Conservation (phyloP, 2,797 vertebrate genomes). For the Sebastes jordani region DNA sequence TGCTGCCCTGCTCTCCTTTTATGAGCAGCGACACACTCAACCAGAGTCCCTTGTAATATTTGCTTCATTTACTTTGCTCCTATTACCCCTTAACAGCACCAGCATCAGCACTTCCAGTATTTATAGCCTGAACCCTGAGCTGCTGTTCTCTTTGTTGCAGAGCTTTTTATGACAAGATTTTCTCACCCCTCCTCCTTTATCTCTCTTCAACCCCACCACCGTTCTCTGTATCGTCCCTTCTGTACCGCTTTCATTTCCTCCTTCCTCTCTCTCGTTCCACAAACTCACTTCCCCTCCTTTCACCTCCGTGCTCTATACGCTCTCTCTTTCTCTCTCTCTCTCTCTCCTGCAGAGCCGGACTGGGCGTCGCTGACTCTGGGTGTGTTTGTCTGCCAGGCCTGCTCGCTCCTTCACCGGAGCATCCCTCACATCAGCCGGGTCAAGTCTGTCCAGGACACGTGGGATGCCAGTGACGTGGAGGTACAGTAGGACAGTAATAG, state of each 20-base stretch:
- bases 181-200: constrained; percentile 14
- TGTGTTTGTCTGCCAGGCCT: constrained; percentile 93
- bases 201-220: not conserved
- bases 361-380: constrained; percentile 95
- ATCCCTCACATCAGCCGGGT: constrained; percentile 93
- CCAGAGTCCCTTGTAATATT: constrained; percentile 38
- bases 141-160: constrained; percentile 30
- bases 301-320: not conserved
- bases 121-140: constrained; percentile 42
- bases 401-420: constrained; percentile 92
- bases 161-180: constrained; percentile 41
- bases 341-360: constrained; percentile 86
- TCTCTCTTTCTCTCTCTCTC: not conserved
- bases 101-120: constrained; percentile 51
- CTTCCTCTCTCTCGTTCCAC: not conserved
- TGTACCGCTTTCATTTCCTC: constrained; percentile 18
- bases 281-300: not conserved
- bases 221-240: not conserved
- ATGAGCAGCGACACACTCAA: constrained; percentile 16
- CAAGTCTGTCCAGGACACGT: constrained; percentile 91
- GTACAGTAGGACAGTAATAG: constrained; percentile 66
- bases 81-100: constrained; percentile 22
- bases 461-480: constrained; percentile 92
- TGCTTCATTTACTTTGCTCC: constrained; percentile 49
- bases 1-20: constrained; percentile 20